Evolutionary conservation across 2,113 vertebrate genomes (phyloP), one percentile per base, ranked within the genome.

Genomic region (Phaethornis superciliosus): DNA sequence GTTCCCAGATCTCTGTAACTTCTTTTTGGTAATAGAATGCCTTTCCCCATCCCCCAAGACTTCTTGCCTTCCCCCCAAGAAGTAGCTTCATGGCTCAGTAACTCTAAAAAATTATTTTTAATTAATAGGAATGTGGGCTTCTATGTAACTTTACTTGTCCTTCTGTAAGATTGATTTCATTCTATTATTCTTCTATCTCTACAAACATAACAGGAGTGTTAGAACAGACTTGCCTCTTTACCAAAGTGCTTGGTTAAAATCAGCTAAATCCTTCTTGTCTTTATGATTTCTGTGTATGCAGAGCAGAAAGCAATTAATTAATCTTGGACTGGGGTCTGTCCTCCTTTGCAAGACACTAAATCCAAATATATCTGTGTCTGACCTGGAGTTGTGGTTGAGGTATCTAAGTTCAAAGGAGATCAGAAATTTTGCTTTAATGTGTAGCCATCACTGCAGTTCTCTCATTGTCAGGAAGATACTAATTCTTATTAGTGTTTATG

Each of bases 21-120:
- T 40, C 42, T 77, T 69, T 3, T 3, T 47, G 9, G 23, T 23
- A 52, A 59, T 33, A 10, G 49, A 84, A 82, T 54, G 22, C 8
- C 12, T n/a, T n/a, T 44, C 5, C 5, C 10, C 18, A 6, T 6
- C 0, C 0, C 13, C 17, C 46, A 40, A 40, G 40, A 40, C 46
- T 46, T 46, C 19, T 7, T 19, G 9, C 7, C 20, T 40, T 40
- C 18, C 46, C 46, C 20, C 46, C 19, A 8, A 47, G 19, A 47
- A 47, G 10, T 24, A 60, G 10, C 27, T 90, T 77, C 15, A 52
- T 26, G 22, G 82, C 55, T 72, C 35, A 49, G 2, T 60, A 79
- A 75, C 26, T 81, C 52, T 49, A 76, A 91, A 47, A 81, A 76
- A 28, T 35, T 71, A 35, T 68, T 85, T 79, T 79, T 67, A 23